Evolutionary conservation across 2,888 invertebrate genomes (phyloP).

Genomic region (Scaeva pyrastri): DNA sequence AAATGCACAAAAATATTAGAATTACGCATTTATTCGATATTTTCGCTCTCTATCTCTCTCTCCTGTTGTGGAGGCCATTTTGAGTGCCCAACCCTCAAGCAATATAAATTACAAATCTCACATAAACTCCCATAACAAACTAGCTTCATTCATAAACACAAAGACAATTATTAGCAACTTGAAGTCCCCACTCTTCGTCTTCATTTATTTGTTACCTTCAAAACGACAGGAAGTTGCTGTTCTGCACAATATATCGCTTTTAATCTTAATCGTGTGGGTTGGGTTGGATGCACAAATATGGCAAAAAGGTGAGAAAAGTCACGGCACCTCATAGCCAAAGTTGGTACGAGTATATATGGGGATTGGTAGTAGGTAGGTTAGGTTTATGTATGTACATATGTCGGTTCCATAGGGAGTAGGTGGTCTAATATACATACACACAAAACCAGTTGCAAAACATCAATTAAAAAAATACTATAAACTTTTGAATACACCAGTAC

Average conservation of each 20-base stretch:
- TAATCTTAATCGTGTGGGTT: constrained; percentile 52
- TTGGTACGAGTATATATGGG: neutral
- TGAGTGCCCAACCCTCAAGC: constrained; percentile 21
- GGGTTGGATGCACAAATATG: constrained; percentile 56
- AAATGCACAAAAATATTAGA: too few species aligned
- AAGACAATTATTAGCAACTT: constrained; percentile 21
- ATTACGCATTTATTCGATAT: neutral
- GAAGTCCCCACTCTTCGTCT: constrained; percentile 31
- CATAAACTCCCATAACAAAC: constrained; percentile 39
- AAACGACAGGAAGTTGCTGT: constrained; percentile 65
- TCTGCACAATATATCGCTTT: constrained; percentile 38
- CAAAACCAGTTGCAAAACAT: constrained; percentile 40
- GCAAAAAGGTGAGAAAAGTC: constrained; percentile 65
- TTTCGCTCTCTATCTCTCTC: neutral
- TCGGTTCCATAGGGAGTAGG: constrained; percentile 34
- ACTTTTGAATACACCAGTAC: too few species aligned
- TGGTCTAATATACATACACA: constrained; percentile 6
- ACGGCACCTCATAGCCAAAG: constrained; percentile 43
- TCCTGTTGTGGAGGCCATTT: neutral
- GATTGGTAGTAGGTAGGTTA: constrained; percentile 23
- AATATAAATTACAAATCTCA: constrained; percentile 23
- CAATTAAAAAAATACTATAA: constrained; percentile 17
- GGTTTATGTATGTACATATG: constrained; percentile 29
- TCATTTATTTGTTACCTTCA: constrained; percentile 41
- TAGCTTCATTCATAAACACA: constrained; percentile 48